These are phyloP conservation scores for Linhomoeus sp. DNA, from an alignment of 2,888 invertebrate genomes.

Conservation along the genomic window DNA sequence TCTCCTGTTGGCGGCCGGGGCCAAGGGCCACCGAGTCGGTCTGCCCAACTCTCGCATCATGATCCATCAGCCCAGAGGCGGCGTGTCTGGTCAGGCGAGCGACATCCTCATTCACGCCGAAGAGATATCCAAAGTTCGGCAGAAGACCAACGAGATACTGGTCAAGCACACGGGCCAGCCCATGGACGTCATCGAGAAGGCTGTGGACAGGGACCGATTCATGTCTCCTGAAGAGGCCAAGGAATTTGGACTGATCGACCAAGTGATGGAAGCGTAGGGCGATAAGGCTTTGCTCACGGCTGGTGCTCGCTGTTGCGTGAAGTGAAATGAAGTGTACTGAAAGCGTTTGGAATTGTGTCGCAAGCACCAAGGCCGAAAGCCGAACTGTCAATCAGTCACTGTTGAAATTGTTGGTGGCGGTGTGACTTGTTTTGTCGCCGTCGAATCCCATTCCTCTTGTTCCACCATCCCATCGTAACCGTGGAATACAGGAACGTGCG, in stretches of 20 bases:
- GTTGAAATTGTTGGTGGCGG: too few relatives aligned
- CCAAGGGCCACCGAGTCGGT: slow-evolving; percentile 67
- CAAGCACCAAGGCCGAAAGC: too few relatives aligned
- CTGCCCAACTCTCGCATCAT: slow-evolving; percentile 90
- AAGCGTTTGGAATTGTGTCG: too few relatives aligned
- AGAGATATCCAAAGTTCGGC: slow-evolving; percentile 80
- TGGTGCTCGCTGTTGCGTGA: too few relatives aligned
- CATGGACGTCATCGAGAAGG: slow-evolving; percentile 42
- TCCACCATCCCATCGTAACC: too few relatives aligned
- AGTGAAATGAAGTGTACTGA: too few relatives aligned
- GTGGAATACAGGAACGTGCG: too few relatives aligned
- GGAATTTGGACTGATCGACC: slow-evolving; percentile 76
- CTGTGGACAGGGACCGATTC: slow-evolving; percentile 85
- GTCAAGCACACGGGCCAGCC: slow-evolving; percentile 69
- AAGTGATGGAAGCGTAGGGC: slow-evolving; percentile 43
- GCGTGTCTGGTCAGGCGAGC: slow-evolving; percentile 84
- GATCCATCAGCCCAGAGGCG: slow-evolving; percentile 94
- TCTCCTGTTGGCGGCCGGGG: slow-evolving; percentile 53
- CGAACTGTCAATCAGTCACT: too few relatives aligned
- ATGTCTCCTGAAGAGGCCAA: slow-evolving; percentile 80
- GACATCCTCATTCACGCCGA: slow-evolving; percentile 97
- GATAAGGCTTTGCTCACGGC: too few relatives aligned
- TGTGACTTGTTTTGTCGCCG: too few relatives aligned
- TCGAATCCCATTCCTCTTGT: too few relatives aligned
- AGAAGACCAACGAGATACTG: slow-evolving; percentile 67